Conservation (phyloP, 2,113 vertebrate genomes). For the Anthoscopus minutus region DNA sequence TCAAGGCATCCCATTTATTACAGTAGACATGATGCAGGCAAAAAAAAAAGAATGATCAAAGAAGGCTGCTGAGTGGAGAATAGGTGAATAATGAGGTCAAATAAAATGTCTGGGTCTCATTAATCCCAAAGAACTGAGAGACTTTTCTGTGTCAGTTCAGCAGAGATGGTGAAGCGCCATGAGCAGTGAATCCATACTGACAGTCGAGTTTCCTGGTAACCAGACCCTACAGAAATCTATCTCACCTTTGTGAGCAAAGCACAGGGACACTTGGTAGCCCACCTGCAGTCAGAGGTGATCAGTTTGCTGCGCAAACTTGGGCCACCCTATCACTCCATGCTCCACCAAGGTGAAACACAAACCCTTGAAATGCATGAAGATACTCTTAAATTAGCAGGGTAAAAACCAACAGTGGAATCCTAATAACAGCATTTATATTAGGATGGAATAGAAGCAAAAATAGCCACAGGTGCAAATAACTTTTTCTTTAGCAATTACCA, state of each 20-base stretch:
- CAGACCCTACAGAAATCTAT: background rate
- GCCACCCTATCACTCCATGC: rapidly evolving
- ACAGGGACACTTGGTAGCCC: background rate
- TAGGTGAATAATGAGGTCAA: constrained; percentile 51
- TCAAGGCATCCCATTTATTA: constrained; percentile 5
- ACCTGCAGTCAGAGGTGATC: background rate
- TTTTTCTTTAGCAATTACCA: background rate
- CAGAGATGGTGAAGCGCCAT: background rate
- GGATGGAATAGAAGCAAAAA: background rate
- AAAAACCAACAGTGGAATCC: background rate
- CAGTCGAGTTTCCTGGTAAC: background rate
- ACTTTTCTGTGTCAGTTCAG: background rate
- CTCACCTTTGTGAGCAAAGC: background rate
- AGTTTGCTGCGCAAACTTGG: background rate
- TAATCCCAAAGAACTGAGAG: constrained; percentile 9
- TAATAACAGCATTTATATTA: background rate
- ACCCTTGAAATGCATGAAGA: background rate
- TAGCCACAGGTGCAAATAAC: background rate
- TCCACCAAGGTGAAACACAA: background rate
- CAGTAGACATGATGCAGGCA: background rate
- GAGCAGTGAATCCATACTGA: background rate
- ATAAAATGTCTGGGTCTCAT: constrained; percentile 43
- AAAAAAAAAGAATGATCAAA: constrained; percentile 36
- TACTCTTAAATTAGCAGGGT: background rate
- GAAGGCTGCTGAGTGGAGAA: background rate